These are phyloP conservation scores for Megathymus violae DNA, from an alignment of 1,140 invertebrate species.

Conservation along the genomic window DNA sequence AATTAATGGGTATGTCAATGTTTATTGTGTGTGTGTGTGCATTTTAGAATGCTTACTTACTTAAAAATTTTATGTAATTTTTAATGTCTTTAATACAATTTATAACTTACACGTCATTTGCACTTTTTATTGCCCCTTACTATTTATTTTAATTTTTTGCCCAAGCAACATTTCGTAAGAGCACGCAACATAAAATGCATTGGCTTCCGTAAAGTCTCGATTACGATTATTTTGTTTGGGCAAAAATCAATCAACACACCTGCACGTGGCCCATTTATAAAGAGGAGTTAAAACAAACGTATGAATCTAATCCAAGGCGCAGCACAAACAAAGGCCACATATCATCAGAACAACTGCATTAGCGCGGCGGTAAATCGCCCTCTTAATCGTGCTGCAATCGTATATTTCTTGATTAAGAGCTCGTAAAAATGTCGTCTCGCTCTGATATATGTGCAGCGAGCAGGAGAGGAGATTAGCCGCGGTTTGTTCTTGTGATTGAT, in stretches of 20 bases:
- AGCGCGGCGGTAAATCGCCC: slow-evolving; percentile 65
- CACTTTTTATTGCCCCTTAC: too few species aligned
- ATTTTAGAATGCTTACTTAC: too few species aligned
- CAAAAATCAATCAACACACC: slow-evolving; percentile 11
- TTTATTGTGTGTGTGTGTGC: too few species aligned
- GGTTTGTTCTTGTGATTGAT: slow-evolving; percentile 54
- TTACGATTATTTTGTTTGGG: not conserved
- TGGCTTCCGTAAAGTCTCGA: not conserved
- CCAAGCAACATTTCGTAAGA: too few species aligned
- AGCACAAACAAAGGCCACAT: slow-evolving; percentile 42
- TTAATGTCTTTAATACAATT: too few species aligned
- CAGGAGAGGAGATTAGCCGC: slow-evolving; percentile 71
- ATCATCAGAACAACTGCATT: slow-evolving; percentile 72
- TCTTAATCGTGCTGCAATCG: slow-evolving; percentile 76
- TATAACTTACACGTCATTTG: too few species aligned
- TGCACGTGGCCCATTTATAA: slow-evolving; percentile 24
- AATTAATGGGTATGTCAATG: too few species aligned
- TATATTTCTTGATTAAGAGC: slow-evolving; percentile 83
- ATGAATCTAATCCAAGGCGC: too few species aligned
- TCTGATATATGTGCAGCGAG: slow-evolving; percentile 69
- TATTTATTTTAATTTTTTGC: too few species aligned
- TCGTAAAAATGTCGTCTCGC: slow-evolving; percentile 79
- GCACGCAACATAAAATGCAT: too few species aligned
- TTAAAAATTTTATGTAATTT: too few species aligned
- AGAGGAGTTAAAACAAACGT: slow-evolving; percentile 16